A percentile compares a stretch with the other conserved stretches of the same genome.
phyloP scores from a whole-genome alignment of 2,113 vertebrate species.

The Lophotis ruficrista region DNA sequence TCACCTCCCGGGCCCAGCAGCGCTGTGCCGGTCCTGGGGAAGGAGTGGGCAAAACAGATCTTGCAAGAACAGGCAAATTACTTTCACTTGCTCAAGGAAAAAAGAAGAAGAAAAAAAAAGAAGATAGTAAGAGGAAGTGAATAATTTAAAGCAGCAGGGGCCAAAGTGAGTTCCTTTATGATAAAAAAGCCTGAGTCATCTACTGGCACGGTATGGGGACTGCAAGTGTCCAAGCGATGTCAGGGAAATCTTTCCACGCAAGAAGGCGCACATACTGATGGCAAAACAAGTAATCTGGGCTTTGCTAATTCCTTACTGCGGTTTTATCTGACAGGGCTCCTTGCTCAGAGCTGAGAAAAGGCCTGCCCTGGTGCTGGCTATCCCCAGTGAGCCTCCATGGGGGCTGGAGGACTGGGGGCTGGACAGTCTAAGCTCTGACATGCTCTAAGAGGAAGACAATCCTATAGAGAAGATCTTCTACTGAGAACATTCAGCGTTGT shows the following conservation, averaged over 20 bases:
- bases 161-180: background rate
- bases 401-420: fast-evolving
- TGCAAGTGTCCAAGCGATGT: background rate
- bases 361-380: background rate
- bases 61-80: background rate
- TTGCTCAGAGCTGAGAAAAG: background rate
- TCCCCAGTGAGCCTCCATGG: background rate
- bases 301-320: background rate
- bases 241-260: background rate
- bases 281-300: background rate
- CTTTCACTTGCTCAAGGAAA: constrained; percentile 9
- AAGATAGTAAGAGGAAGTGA: background rate
- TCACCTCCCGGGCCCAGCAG: background rate
- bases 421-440: background rate
- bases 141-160: background rate
- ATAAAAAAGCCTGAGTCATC: background rate
- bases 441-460: background rate
- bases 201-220: too few relatives aligned
- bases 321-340: background rate
- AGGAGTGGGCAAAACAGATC: background rate
- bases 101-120: background rate
- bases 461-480: background rate
- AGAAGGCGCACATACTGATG: fast-evolving
- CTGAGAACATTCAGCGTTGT: background rate
- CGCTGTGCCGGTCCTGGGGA: background rate